phyloP scores from a whole-genome alignment of 2,888 invertebrate genomes.

The Galerucella nymphaeae region DNA sequence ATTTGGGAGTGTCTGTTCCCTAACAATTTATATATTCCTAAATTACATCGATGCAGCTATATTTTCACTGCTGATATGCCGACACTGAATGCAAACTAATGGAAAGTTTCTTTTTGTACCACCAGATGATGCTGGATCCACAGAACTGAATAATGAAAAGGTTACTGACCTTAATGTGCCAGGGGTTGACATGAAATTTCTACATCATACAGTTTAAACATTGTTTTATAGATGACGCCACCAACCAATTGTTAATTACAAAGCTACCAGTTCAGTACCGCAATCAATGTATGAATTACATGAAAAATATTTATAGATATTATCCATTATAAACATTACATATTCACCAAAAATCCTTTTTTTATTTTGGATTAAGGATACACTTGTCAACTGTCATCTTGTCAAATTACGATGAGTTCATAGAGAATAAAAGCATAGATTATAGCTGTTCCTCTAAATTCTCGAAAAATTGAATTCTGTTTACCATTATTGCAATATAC shows the following conservation, averaged over 20 bases:
- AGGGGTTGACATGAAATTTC: conserved; percentile 11
- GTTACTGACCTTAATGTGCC: conserved; percentile 25
- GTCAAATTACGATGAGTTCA: neutral
- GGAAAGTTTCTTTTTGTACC: conserved; percentile 47
- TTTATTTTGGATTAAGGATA: neutral
- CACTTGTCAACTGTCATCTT: neutral
- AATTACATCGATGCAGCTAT: conserved; percentile 56
- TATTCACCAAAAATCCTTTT: neutral
- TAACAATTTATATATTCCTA: conserved; percentile 56
- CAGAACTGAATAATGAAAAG: conserved; percentile 31
- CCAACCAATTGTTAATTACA: neutral
- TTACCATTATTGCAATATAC: too few relatives aligned
- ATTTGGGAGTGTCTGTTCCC: conserved; percentile 58
- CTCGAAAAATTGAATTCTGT: too few relatives aligned
- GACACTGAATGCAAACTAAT: conserved; percentile 50
- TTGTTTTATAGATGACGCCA: conserved; percentile 6
- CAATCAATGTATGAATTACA: neutral
- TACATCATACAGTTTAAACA: conserved; percentile 2
- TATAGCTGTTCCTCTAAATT: too few relatives aligned
- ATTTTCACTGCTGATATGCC: conserved; percentile 51
- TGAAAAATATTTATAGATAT: neutral
- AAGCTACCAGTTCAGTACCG: neutral
- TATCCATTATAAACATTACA: neutral
- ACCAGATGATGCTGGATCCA: conserved; percentile 49
- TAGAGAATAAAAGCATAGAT: neutral